Evolutionary conservation across 2,113 vertebrate species (phyloP).

Genomic region (Burhinus oedicnemus): DNA sequence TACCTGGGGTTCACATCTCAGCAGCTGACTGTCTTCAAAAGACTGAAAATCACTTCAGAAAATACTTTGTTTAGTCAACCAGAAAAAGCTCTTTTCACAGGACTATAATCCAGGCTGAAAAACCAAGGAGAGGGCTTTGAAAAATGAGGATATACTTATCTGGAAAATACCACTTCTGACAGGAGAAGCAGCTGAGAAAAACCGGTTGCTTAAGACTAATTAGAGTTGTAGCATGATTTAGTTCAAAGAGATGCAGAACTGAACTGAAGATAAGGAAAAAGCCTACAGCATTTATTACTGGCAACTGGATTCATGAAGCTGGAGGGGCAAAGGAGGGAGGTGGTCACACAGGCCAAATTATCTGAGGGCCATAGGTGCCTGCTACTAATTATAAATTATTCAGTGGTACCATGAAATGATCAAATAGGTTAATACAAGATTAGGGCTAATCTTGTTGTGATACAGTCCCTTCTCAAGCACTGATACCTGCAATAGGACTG

Average conservation of each 20-base stretch:
- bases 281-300: constrained; percentile 1
- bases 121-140: constrained; percentile 13
- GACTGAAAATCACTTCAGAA: constrained; percentile 43
- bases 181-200: neutral
- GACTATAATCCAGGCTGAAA: constrained; percentile 49
- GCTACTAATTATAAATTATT: constrained; percentile 54
- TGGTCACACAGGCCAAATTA: constrained; percentile 28
- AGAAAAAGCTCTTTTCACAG: constrained; percentile 52
- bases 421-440: constrained; percentile 81
- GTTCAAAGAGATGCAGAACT: constrained; percentile 25
- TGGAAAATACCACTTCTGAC: constrained; percentile 43
- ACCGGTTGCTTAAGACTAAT: constrained; percentile 34
- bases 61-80: constrained; percentile 48
- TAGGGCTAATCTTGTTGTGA: constrained; percentile 75
- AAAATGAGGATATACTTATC: constrained; percentile 46
- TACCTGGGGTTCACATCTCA: constrained; percentile 33
- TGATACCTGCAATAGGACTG: neutral
- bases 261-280: constrained; percentile 15
- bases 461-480: neutral
- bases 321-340: neutral
- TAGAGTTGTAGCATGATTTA: neutral
- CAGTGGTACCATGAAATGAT: constrained; percentile 68
- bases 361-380: constrained; percentile 12
- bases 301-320: neutral
- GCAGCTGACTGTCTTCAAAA: constrained; percentile 54